Evolutionary conservation across 1,140 invertebrate species (phyloP).

Genomic region (Drosophila eugracilis): DNA sequence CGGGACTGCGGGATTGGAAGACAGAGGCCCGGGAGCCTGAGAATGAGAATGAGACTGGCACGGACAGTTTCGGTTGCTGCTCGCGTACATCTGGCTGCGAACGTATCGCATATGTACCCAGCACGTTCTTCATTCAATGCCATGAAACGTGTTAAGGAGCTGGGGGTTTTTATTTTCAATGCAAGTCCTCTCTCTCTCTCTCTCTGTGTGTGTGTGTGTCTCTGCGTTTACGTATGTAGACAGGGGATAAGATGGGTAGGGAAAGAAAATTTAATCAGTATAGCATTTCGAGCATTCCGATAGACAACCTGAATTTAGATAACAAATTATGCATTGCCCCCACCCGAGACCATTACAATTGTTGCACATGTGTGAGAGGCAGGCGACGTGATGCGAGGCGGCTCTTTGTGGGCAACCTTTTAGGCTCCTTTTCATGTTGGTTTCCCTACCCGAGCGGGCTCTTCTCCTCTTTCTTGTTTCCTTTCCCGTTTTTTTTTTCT

Average conservation of each 20-base stretch:
- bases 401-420: constrained; percentile 56
- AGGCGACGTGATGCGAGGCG: constrained; percentile 38
- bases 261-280: constrained; percentile 74
- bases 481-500: neutral
- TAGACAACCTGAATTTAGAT: constrained; percentile 80
- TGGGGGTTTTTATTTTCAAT: constrained; percentile 58
- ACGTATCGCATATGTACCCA: constrained; percentile 47
- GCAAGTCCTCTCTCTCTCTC: constrained; percentile 42
- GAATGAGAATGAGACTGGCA: constrained; percentile 32
- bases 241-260: neutral
- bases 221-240: neutral
- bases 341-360: constrained; percentile 47
- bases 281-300: constrained; percentile 63
- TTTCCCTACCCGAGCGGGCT: neutral
- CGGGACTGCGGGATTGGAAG: constrained; percentile 3
- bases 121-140: constrained; percentile 73
- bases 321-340: constrained; percentile 74
- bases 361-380: constrained; percentile 52
- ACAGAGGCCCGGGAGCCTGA: constrained; percentile 11
- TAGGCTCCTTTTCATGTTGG: constrained; percentile 36
- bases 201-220: constrained; percentile 11
- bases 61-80: constrained; percentile 44
- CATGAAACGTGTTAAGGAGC: constrained; percentile 75
- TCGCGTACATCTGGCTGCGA: constrained; percentile 40
- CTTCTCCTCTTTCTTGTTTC: neutral